Percentiles rank a stretch among this genome's conserved stretches.
phyloP scores from a whole-genome alignment of 23 tunicate genomes.

The Ciona savignyi region DNA sequence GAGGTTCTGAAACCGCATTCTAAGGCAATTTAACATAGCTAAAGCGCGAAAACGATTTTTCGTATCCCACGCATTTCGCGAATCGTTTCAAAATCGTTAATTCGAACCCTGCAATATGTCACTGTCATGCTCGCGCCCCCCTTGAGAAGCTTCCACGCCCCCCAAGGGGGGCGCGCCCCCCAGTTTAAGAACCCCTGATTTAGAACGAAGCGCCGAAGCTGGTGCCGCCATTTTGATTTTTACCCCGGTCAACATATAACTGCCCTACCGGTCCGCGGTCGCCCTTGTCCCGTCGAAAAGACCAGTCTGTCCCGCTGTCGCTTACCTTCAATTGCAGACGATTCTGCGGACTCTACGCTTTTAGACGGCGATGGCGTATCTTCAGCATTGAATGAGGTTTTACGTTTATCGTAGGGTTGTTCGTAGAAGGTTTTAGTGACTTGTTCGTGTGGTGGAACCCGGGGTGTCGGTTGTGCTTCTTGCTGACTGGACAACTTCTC shows the following conservation, averaged over 20 bases:
- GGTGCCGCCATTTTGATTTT: background rate
- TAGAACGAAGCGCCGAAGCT: too few relatives aligned
- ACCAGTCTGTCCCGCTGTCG: background rate
- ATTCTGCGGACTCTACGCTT: conserved; percentile 41
- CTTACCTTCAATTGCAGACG: conserved; percentile 37
- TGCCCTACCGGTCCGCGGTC: background rate
- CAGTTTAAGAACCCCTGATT: too few relatives aligned
- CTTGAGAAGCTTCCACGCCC: too few relatives aligned
- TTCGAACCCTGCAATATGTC: too few relatives aligned
- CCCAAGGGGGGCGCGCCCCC: too few relatives aligned
- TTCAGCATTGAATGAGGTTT: background rate
- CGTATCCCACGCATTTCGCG: too few relatives aligned
- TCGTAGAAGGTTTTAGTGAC: background rate
- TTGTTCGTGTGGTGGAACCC: background rate
- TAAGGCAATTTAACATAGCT: too few relatives aligned
- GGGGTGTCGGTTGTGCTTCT: background rate
- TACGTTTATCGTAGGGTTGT: background rate
- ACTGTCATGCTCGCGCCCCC: too few relatives aligned
- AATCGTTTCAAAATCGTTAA: too few relatives aligned
- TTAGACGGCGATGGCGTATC: conserved; percentile 28
- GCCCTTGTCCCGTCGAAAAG: background rate
- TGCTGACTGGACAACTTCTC: background rate
- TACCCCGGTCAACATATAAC: too few relatives aligned
- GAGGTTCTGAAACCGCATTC: too few relatives aligned
- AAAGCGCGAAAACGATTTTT: too few relatives aligned